Percentiles rank a stretch among this genome's conserved stretches.
These are phyloP conservation scores for Ooceraea biroi DNA, from an alignment of 1,140 invertebrate genomes.

Conservation along the genomic window DNA sequence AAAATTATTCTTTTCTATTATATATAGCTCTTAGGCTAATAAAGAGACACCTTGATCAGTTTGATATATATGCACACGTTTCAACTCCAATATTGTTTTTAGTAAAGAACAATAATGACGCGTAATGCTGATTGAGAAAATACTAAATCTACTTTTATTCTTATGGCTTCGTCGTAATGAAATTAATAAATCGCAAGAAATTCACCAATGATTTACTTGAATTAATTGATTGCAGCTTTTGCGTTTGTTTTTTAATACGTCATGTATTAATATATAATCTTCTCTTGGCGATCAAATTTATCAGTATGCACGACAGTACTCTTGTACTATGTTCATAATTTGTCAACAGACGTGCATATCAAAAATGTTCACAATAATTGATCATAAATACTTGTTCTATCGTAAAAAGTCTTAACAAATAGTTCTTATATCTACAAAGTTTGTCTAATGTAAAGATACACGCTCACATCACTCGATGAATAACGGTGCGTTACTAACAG, in stretches of 20 bases:
- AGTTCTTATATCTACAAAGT: not conserved
- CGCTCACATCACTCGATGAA: not conserved
- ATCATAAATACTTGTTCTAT: conserved; percentile 10
- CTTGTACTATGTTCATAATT: not conserved
- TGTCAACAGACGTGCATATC: not conserved
- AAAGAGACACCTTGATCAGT: conserved; percentile 12
- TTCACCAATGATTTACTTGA: not conserved
- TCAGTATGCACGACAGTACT: not conserved
- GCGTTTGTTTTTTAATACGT: not conserved
- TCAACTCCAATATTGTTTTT: not conserved
- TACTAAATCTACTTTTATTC: conserved; percentile 27
- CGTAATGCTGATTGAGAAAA: conserved; percentile 12
- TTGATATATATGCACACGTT: not conserved
- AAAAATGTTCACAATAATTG: not conserved
- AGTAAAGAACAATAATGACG: not conserved
- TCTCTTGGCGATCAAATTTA: conserved; percentile 6
- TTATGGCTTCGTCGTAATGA: conserved; percentile 29
- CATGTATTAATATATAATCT: conserved; percentile 7
- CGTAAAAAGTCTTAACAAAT: conserved; percentile 31
- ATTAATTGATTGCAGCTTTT: not conserved
- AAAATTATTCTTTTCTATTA: not conserved
- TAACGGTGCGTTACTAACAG: conserved; percentile 17
- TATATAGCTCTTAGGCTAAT: not conserved
- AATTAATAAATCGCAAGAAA: conserved; percentile 1
- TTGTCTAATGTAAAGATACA: not conserved